Percentiles rank a stretch among this genome's conserved stretches.
Conservation (phyloP, 2,888 invertebrate species). For the Drosophila algonquin region DNA sequence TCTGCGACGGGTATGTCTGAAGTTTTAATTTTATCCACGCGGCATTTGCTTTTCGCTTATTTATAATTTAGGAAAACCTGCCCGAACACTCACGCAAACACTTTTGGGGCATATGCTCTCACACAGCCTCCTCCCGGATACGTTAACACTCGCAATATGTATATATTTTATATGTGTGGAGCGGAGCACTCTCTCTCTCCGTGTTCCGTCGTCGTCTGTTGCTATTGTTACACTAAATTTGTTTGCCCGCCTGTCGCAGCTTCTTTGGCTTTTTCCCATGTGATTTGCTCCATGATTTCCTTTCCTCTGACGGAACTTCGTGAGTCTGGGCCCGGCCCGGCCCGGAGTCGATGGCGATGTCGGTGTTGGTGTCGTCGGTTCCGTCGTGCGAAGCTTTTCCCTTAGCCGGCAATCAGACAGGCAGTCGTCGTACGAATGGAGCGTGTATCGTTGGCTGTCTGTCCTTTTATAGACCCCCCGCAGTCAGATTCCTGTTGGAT, state of each 20-base stretch:
- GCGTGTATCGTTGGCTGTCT: slow-evolving; percentile 38
- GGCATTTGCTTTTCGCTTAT: slow-evolving; percentile 54
- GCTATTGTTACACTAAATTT: slow-evolving; percentile 69
- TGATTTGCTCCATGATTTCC: slow-evolving; percentile 48
- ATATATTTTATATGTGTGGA: slow-evolving; percentile 35
- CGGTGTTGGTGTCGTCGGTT: slow-evolving; percentile 10
- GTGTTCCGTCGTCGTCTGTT: slow-evolving; percentile 51
- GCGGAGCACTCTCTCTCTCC: slow-evolving; percentile 4
- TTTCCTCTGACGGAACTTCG: slow-evolving; percentile 45
- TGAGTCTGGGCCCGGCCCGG: slow-evolving; percentile 28
- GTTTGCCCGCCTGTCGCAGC: slow-evolving; percentile 53
- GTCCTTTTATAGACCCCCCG: slow-evolving; percentile 40
- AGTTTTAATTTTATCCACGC: slow-evolving; percentile 52
- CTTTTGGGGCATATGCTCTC: slow-evolving; percentile 48
- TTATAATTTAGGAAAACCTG: slow-evolving; percentile 59
- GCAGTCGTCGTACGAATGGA: slow-evolving; percentile 38
- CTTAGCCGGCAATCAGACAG: slow-evolving; percentile 14
- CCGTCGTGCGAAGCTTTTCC: slow-evolving; percentile 28
- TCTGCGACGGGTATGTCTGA: slow-evolving; percentile 8
- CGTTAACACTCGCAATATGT: slow-evolving; percentile 5
- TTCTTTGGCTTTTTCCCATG: slow-evolving; percentile 41
- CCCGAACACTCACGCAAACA: slow-evolving; percentile 2
- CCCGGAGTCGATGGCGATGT: slow-evolving; percentile 9
- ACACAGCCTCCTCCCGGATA: slow-evolving; percentile 41
- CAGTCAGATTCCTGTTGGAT: slow-evolving; percentile 16